These are phyloP conservation scores for Trachelus iudaicus DNA, from an alignment of 2,888 invertebrate genomes.

Conservation along the genomic window DNA sequence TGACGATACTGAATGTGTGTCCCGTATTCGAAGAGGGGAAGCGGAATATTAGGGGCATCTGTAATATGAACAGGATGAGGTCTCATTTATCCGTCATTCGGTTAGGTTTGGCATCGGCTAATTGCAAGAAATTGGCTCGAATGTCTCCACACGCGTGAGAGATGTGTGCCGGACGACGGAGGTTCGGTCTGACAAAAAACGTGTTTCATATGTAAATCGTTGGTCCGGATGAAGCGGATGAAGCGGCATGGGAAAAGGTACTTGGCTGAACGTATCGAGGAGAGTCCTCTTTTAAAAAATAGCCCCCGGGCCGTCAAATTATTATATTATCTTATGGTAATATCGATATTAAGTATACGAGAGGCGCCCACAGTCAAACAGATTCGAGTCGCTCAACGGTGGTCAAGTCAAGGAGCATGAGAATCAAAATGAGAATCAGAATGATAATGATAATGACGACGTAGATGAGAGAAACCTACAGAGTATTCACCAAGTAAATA, in stretches of 20 bases:
- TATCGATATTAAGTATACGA: slow-evolving; percentile 31
- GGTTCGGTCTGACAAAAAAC: slow-evolving; percentile 31
- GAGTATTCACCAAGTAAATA: not conserved
- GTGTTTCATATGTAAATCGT: slow-evolving; percentile 46
- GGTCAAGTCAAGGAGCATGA: not conserved
- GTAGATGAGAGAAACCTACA: not conserved
- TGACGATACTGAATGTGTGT: too few species aligned
- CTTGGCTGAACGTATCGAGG: slow-evolving; percentile 11
- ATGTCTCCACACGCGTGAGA: slow-evolving; percentile 30
- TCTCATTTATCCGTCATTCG: not conserved
- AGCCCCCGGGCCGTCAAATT: slow-evolving; percentile 38
- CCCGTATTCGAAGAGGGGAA: not conserved
- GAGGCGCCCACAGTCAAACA: slow-evolving; percentile 6
- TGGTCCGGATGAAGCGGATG: slow-evolving; percentile 14
- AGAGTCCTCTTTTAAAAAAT: slow-evolving; percentile 26
- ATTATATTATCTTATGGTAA: slow-evolving; percentile 47
- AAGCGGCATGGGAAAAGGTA: slow-evolving; percentile 16
- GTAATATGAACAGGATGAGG: not conserved
- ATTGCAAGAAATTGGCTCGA: slow-evolving; percentile 41
- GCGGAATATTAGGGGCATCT: not conserved
- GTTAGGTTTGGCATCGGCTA: slow-evolving; percentile 16
- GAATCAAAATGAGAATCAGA: not conserved
- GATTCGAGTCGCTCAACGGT: not conserved
- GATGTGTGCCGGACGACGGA: slow-evolving; percentile 19
- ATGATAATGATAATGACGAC: slow-evolving; percentile 6